Evolutionary conservation across 2,113 vertebrate species (phyloP).

Genomic region (Lethenteron camtschaticum): DNA sequence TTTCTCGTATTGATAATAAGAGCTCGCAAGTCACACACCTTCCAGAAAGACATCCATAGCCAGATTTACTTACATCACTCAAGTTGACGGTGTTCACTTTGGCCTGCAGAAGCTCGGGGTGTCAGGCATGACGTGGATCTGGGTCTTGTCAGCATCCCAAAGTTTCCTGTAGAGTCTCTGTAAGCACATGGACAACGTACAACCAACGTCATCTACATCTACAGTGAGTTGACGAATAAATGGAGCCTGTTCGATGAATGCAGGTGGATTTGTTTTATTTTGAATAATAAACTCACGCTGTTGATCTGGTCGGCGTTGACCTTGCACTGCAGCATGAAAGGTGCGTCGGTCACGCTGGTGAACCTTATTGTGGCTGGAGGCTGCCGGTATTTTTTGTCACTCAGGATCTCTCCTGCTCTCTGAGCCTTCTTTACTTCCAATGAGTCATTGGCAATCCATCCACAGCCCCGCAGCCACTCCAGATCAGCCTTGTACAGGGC

Average conservation of each 20-base stretch:
- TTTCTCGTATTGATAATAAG: too few species aligned
- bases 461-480: conserved; percentile 49
- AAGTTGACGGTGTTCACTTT: conserved; percentile 24
- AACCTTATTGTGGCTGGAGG: conserved; percentile 46
- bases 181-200: too few species aligned
- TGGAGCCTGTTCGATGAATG: background rate
- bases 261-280: background rate
- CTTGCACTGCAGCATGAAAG: conserved; percentile 54
- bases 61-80: conserved; percentile 22
- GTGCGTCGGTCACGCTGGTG: conserved; percentile 55
- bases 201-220: too few species aligned
- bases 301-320: conserved; percentile 49
- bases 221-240: background rate
- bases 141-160: conserved; percentile 47
- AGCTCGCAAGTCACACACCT: too few species aligned
- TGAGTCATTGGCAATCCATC: conserved; percentile 37
- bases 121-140: conserved; percentile 47
- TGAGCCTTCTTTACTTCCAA: conserved; percentile 37
- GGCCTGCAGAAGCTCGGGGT: conserved; percentile 31
- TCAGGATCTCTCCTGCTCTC: conserved; percentile 43
- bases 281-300: conserved; percentile 32
- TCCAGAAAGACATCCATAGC: too few species aligned
- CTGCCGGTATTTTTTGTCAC: conserved; percentile 39
- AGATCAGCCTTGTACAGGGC: conserved; percentile 36
- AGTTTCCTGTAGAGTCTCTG: conserved; percentile 33